phyloP scores from a whole-genome alignment of 2,113 vertebrate species.

The Cebus imitator region DNA sequence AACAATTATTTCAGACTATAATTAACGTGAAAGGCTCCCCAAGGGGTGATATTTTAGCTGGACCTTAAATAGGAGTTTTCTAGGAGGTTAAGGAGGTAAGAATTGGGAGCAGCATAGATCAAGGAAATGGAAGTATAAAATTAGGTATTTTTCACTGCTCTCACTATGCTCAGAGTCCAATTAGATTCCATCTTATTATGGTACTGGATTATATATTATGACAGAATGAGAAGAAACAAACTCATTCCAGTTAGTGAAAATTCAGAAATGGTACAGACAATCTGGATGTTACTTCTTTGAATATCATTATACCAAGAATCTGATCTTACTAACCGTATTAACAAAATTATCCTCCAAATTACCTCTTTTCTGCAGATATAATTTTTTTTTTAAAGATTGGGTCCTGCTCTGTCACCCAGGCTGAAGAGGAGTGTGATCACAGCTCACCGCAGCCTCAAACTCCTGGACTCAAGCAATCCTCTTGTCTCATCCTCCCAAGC shows the following conservation, averaged over 20 bases:
- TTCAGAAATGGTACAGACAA: slow-evolving; percentile 13
- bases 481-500: too few species aligned
- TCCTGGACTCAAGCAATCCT: too few species aligned
- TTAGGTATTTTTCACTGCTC: neutral
- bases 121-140: slow-evolving; percentile 13
- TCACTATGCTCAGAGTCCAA: neutral
- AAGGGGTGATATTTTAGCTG: neutral
- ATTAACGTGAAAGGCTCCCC: neutral
- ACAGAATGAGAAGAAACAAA: neutral
- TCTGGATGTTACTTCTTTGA: neutral
- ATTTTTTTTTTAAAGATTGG: too few species aligned
- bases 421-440: too few species aligned
- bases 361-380: neutral
- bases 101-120: neutral
- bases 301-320: neutral
- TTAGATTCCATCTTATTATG: neutral
- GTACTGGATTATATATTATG: neutral
- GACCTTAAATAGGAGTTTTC: neutral
- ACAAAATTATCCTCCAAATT: slow-evolving; percentile 32
- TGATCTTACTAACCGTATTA: neutral
- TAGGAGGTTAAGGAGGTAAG: slow-evolving; percentile 22
- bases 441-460: too few species aligned
- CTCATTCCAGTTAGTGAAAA: slow-evolving; percentile 14
- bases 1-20: slow-evolving; percentile 15
- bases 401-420: too few species aligned